Evolutionary conservation across 1,140 invertebrate genomes (phyloP).

Genomic region (Arctopsyche grandis): DNA sequence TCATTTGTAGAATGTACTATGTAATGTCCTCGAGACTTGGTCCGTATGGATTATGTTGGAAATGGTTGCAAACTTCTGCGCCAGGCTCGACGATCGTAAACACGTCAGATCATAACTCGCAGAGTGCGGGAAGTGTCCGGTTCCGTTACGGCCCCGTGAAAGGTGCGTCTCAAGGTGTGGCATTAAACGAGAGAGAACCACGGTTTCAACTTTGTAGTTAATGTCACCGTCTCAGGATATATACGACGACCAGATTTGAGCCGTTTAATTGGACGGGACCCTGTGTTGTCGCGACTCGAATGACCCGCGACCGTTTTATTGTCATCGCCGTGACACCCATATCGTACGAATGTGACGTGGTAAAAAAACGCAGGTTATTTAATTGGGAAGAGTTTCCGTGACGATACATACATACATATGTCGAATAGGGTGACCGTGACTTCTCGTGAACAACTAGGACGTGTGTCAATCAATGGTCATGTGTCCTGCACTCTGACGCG

Average conservation of each 20-base stretch:
- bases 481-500: too few relatives aligned
- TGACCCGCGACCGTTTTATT: background rate
- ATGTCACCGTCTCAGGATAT: conserved; percentile 1
- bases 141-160: conserved; percentile 33
- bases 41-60: too few relatives aligned
- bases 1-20: too few relatives aligned
- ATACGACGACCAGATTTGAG: background rate
- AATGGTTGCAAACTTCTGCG: too few relatives aligned
- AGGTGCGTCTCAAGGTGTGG: conserved; percentile 25
- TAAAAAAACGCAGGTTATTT: too few relatives aligned
- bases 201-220: conserved; percentile 30
- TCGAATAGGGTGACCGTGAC: background rate
- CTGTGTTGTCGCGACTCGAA: conserved; percentile 4
- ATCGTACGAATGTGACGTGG: too few relatives aligned
- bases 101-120: conserved; percentile 40
- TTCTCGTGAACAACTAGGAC: too few relatives aligned
- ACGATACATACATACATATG: too few relatives aligned
- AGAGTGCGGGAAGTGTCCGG: conserved; percentile 29
- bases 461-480: too few relatives aligned
- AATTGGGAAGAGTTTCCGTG: too few relatives aligned
- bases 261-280: conserved; percentile 20
- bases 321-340: background rate
- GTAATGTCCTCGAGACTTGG: too few relatives aligned
- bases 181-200: conserved; percentile 2
- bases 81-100: conserved; percentile 33